Conservation (phyloP, 2,888 invertebrate species). For the Rotaria magnacalcarata region DNA sequence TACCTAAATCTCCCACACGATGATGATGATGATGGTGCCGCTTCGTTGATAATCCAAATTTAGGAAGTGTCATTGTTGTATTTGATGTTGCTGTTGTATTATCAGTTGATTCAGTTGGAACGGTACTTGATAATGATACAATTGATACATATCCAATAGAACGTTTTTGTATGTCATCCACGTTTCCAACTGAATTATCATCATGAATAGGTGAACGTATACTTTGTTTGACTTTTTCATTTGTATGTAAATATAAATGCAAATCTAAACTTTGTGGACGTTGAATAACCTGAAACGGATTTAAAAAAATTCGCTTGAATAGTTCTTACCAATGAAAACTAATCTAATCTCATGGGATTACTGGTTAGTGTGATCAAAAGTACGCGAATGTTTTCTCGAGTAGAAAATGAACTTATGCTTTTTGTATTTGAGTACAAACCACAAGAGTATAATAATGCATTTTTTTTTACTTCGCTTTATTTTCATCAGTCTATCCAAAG, state of each 20-base stretch:
- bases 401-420: neutral
- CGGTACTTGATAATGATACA: neutral
- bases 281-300: neutral
- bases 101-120: neutral
- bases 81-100: neutral
- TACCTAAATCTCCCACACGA: neutral
- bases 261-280: neutral
- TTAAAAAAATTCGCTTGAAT: neutral
- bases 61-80: neutral
- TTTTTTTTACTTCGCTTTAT: neutral
- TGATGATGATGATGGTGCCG: neutral
- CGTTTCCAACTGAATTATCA: neutral
- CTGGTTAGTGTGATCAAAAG: neutral
- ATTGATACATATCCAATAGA: conserved; percentile 16
- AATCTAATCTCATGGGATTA: neutral
- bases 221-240: neutral
- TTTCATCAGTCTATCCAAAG: no score
- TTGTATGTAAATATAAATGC: neutral
- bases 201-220: neutral
- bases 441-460: neutral
- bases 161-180: neutral
- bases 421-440: neutral
- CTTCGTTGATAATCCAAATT: neutral
- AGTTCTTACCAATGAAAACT: neutral
- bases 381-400: neutral